A percentile compares a stretch with the other conserved stretches of the same genome.
phyloP scores from a whole-genome alignment of 2,113 vertebrate genomes.

The Trichomycterus rosablanca region DNA sequence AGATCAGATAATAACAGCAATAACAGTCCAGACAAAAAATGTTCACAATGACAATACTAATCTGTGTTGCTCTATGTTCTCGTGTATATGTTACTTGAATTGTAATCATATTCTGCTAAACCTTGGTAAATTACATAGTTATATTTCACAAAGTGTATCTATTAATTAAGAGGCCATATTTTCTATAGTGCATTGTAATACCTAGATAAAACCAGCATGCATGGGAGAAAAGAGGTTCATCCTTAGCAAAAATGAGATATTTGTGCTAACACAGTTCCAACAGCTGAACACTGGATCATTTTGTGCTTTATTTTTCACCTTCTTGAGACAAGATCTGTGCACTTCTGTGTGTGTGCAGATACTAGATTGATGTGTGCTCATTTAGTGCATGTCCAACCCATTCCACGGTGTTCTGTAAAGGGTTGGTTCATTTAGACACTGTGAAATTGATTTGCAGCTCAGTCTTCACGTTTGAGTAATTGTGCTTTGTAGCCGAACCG shows the following conservation, averaged over 20 bases:
- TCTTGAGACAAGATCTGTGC: slow-evolving; percentile 1
- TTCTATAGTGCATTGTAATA: slow-evolving; percentile 23
- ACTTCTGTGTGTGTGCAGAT: background rate
- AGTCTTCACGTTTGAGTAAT: slow-evolving; percentile 16
- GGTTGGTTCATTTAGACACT: slow-evolving; percentile 32
- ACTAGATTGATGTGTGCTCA: slow-evolving; percentile 12
- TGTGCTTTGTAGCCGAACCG: slow-evolving; percentile 35
- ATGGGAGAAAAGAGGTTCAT: slow-evolving; percentile 36
- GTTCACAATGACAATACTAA: slow-evolving; percentile 56
- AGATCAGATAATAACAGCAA: slow-evolving; percentile 55
- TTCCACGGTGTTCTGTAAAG: slow-evolving; percentile 10
- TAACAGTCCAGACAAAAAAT: slow-evolving; percentile 53
- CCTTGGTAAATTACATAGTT: slow-evolving; percentile 21
- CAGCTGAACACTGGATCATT: background rate
- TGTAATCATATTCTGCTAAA: slow-evolving; percentile 1
- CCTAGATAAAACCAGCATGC: slow-evolving; percentile 66
- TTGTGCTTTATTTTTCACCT: slow-evolving; percentile 13
- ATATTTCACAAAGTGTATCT: slow-evolving; percentile 36
- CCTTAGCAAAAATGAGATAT: slow-evolving; percentile 1
- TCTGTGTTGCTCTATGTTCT: slow-evolving; percentile 2
- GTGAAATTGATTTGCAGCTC: slow-evolving; percentile 34
- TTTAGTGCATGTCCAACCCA: slow-evolving; percentile 19
- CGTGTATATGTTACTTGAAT: slow-evolving; percentile 8
- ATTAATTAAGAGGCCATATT: background rate
- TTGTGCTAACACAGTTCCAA: slow-evolving; percentile 16